Evolutionary conservation across 2,888 invertebrate genomes (phyloP).

Genomic region (Drosophila ochracea): DNA sequence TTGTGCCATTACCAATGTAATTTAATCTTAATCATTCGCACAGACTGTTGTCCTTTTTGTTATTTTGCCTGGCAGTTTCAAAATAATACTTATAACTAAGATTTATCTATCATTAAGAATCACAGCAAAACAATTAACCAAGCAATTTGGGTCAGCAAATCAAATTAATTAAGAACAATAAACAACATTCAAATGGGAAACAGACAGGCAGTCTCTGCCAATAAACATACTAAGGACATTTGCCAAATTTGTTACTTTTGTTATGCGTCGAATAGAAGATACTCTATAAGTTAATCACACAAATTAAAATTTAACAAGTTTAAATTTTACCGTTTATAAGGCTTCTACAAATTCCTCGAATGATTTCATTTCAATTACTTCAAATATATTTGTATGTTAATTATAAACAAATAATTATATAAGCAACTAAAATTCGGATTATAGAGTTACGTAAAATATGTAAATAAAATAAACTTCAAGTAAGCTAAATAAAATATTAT

Average conservation of each 20-base stretch:
- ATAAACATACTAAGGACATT: not conserved
- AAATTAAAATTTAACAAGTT: not conserved
- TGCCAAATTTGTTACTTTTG: not conserved
- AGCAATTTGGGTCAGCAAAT: constrained; percentile 45
- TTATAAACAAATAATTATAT: not conserved
- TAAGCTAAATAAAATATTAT: not conserved
- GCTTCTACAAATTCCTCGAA: not conserved
- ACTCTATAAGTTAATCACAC: not conserved
- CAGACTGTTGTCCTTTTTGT: constrained; percentile 2
- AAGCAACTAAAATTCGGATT: not conserved
- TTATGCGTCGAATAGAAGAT: not conserved
- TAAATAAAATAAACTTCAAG: not conserved
- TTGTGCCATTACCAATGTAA: constrained; percentile 32
- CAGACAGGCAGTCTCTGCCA: not conserved
- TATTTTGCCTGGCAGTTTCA: constrained; percentile 3
- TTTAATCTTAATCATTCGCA: constrained; percentile 34
- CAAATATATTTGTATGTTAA: not conserved
- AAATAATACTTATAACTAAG: constrained; percentile 25
- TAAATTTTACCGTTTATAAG: not conserved
- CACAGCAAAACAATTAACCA: constrained; percentile 39
- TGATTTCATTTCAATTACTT: not conserved
- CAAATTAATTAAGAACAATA: constrained; percentile 47
- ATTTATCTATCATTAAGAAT: constrained; percentile 39
- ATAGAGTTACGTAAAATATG: not conserved
- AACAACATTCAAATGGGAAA: constrained; percentile 31